phyloP scores from a whole-genome alignment of 1,140 invertebrate species.

The Adelges cooleyi region DNA sequence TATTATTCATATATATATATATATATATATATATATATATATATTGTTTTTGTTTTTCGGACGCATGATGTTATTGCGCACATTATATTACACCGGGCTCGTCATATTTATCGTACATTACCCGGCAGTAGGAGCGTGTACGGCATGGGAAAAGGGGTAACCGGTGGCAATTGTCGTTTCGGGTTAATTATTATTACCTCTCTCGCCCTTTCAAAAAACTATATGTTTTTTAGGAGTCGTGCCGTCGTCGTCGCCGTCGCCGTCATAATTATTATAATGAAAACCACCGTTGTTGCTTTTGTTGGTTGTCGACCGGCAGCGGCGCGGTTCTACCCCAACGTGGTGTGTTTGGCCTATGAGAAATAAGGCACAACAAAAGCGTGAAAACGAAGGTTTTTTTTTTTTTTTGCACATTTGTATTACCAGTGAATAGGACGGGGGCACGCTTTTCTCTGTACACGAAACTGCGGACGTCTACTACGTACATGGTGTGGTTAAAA shows the following conservation, averaged over 20 bases:
- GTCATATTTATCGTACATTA: neutral
- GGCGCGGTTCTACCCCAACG: too few relatives aligned
- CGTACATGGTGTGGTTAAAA: too few relatives aligned
- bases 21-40: too few relatives aligned
- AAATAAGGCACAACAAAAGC: neutral
- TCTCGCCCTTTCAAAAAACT: neutral
- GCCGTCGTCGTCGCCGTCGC: neutral
- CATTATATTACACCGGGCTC: neutral
- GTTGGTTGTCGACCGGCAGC: too few relatives aligned
- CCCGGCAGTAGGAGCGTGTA: neutral
- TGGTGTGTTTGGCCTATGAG: neutral
- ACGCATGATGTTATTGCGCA: neutral
- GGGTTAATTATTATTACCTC: conserved; percentile 12
- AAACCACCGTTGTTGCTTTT: too few relatives aligned
- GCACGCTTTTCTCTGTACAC: too few relatives aligned
- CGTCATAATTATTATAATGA: neutral
- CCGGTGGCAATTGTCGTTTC: neutral
- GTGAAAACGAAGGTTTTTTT: neutral
- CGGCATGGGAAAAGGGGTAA: too few relatives aligned
- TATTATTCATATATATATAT: too few relatives aligned
- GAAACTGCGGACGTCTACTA: too few relatives aligned
- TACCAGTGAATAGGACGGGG: too few relatives aligned
- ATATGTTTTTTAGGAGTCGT: neutral
- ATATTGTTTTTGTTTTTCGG: neutral
- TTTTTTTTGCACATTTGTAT: neutral